Evolutionary conservation across 2,888 invertebrate genomes (phyloP).

Genomic region (Philonicus albiceps): DNA sequence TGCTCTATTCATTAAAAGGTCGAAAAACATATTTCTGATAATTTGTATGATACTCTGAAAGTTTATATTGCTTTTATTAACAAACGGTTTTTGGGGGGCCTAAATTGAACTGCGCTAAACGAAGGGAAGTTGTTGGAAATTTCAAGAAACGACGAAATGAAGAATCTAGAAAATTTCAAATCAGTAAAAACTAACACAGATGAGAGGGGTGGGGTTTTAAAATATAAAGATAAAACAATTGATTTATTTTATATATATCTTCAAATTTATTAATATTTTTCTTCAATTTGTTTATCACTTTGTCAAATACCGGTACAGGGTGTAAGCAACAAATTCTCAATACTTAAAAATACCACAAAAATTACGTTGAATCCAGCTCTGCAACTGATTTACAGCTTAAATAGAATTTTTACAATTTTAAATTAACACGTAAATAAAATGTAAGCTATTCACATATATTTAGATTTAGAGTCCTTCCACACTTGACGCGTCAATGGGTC

Average conservation of each 20-base stretch:
- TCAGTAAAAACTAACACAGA: too few species aligned
- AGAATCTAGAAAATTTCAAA: too few species aligned
- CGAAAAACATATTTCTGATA: too few species aligned
- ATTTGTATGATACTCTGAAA: too few species aligned
- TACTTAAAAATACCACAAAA: neutral
- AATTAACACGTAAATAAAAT: neutral
- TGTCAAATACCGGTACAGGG: neutral
- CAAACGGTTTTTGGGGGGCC: too few species aligned
- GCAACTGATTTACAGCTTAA: neutral
- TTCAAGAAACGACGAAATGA: too few species aligned
- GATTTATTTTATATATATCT: neutral
- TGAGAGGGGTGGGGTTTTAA: neutral
- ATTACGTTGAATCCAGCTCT: neutral
- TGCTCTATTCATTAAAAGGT: neutral
- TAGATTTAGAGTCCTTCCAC: neutral
- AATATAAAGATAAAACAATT: neutral
- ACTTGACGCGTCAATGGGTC: neutral
- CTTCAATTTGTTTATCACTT: neutral
- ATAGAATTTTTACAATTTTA: neutral
- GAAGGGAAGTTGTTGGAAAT: too few species aligned
- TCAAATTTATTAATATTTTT: neutral
- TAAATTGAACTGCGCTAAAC: too few species aligned
- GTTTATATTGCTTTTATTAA: too few species aligned
- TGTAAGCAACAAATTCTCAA: neutral
- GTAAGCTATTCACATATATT: neutral